These are phyloP conservation scores for Melanotaenia duboulayi DNA, from an alignment of 2,113 vertebrate species.

Conservation along the genomic window DNA sequence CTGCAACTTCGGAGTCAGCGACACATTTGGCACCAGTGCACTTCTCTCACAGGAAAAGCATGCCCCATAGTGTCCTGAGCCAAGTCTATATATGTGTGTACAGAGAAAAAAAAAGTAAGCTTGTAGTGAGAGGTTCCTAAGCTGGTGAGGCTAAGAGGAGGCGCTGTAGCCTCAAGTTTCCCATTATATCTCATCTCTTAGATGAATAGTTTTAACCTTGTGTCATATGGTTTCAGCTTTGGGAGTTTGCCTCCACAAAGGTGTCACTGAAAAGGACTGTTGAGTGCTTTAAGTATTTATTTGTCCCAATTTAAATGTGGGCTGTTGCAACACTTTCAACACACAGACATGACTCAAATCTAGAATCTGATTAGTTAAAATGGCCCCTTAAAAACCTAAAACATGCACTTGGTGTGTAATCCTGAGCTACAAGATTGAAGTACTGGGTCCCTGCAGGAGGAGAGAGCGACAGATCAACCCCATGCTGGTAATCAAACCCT, in stretches of 20 bases:
- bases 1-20: conserved; percentile 22
- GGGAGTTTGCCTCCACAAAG: neutral
- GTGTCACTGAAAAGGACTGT: conserved; percentile 18
- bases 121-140: conserved; percentile 2
- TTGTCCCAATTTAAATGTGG: conserved; percentile 11
- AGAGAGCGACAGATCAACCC: conserved; percentile 48
- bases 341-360: neutral
- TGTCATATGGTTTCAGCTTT: neutral
- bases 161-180: conserved; percentile 21
- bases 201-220: conserved; percentile 46
- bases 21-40: conserved; percentile 35
- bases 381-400: conserved; percentile 10
- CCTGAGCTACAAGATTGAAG: conserved; percentile 12
- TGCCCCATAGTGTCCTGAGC: conserved; percentile 23
- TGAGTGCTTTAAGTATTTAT: conserved; percentile 14
- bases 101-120: neutral
- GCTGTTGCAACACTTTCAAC: neutral
- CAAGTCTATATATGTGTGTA: conserved; percentile 8
- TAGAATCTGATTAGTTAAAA: conserved; percentile 18
- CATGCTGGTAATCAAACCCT: conserved; percentile 55
- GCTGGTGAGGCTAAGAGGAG: conserved; percentile 2
- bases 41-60: conserved; percentile 15
- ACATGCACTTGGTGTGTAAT: conserved; percentile 19
- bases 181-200: conserved; percentile 17
- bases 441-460: conserved; percentile 15